Base-by-base conservation (phyloP, 2,113 vertebrate species). In the Siniperca chuatsi region DNA sequence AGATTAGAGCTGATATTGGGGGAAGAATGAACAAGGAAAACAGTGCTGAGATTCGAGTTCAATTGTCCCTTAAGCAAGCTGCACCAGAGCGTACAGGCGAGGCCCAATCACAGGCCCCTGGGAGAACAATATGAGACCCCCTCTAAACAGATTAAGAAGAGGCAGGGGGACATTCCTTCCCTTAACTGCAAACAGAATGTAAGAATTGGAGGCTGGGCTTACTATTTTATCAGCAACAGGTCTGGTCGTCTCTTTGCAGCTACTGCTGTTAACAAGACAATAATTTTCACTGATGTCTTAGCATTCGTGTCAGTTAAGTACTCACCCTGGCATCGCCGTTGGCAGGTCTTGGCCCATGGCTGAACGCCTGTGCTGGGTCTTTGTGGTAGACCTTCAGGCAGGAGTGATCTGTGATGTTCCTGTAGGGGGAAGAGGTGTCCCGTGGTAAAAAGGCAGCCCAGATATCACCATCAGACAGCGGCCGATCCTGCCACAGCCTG, bases 381-480 rank as follows among this genome's bases (percentile, higher is more conserved):
- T 99, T 99, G 96, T 99, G 98, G 96, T 99, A 99, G 82, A 99
- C 98, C 95, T 99, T 99, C 91, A 99, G 97, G 91, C 98, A 98
- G 64, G 98, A 97, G 94, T 98, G 96, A 92, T 98, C 97, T 74
- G 97, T 97, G 93, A 99, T 99, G 93, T 97, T 98, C 96, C 98
- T 99, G 92, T 91, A 95, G 93, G 96, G 94, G 94, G 94, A 76
- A 79, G 78, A 94, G 0, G 85, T 33, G 44, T 62, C 40, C 62
- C 12, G 20, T 0, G 79, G 62, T 91, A 94, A 86, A 79, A 60
- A 89, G 4, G 18, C 33, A 54, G 82, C 80, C 94, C 92, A 95
- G 50, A 83, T 8, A 61, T 93, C 88, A 3, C 93, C 89, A 9
- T 95, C 94, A 0, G 94, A 95, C 58, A 9, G 25, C 0, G 94